phyloP scores from a whole-genome alignment of 2,888 invertebrate genomes.

The Synanthedon andrenaeformis region DNA sequence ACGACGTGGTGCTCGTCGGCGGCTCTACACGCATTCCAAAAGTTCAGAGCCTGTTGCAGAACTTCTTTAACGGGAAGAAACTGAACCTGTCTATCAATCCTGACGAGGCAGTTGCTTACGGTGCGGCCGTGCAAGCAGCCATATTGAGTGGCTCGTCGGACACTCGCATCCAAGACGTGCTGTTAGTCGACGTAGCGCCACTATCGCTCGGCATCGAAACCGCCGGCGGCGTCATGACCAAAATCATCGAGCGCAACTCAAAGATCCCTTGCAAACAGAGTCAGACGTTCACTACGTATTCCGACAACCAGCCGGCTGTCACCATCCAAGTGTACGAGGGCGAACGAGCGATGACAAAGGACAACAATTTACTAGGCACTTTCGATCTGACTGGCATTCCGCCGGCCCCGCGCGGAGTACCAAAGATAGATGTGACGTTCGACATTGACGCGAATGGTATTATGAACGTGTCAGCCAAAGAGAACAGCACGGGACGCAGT shows the following conservation, averaged over 20 bases:
- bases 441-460: conserved; percentile 76
- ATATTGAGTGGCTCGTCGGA: conserved; percentile 75
- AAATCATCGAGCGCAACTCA: conserved; percentile 73
- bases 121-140: conserved; percentile 74
- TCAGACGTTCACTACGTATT: conserved; percentile 4
- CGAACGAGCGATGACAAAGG: conserved; percentile 73
- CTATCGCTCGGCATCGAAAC: conserved; percentile 28
- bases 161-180: conserved; percentile 48
- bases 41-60: conserved; percentile 74
- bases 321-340: no score
- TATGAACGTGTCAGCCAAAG: conserved; percentile 78
- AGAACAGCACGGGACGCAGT: conserved; percentile 65
- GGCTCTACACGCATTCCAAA: conserved; percentile 80
- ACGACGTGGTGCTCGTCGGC: conserved; percentile 79
- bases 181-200: conserved; percentile 46
- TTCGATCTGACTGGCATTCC: conserved; percentile 71
- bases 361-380: conserved; percentile 71
- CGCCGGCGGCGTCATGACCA: conserved; percentile 76
- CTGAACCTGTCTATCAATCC: conserved; percentile 76
- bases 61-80: conserved; percentile 74
- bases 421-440: conserved; percentile 72
- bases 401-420: conserved; percentile 71
- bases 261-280: conserved; percentile 74
- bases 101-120: conserved; percentile 78
- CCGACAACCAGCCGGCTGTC: no score